Base-by-base conservation (phyloP, 2,888 invertebrate genomes). In the Thumatha senex region DNA sequence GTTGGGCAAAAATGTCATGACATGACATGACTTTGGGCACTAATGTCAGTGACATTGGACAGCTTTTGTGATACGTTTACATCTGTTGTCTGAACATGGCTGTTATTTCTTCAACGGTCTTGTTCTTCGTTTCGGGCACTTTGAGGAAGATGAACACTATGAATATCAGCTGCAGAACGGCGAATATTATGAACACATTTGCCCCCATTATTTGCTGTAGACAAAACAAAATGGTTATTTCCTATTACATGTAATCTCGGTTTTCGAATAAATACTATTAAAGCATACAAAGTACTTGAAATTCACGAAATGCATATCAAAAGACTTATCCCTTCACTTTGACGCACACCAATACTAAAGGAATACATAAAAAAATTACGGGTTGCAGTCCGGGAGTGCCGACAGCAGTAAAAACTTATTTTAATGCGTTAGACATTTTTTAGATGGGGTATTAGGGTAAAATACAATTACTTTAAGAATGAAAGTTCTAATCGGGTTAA, bases 61-160 rank as follows among this genome's bases (percentile, higher is more conserved):
- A 24, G 2, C 5, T 24, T 24, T 24, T 24, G 18, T 2, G 9
- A 10, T 29, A 7, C 1, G 0, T 30, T 59, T 75, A 91, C 76
- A 89, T 76, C 18, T 86, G 82, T 42, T 96, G 96, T 65, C 96
- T 93, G 81, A 96, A 96, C 93, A 96, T 94, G 14, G 96, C 95
- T 0, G 96, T 95, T 44, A 97, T 96, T 79, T 97, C 97, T 76
- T 97, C 97, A 44, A 95, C 93, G 0, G 96, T 95, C 74, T 95
- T 96, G 80, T 96, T 96, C 81, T 96, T 98, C 0, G 98, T 98
- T 82, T 98, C 98, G 0, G 98, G 98, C 0, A 98, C 96, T 81
- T 95, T 96, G 76, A 94, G 94, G 78, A 92, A 95, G 29, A 97
- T 96, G 89, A 97, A 98, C 1, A 95, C n/a, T 41, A 95, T 93